Base-by-base conservation (phyloP, 2,113 vertebrate genomes). In the Anolis carolinensis region DNA sequence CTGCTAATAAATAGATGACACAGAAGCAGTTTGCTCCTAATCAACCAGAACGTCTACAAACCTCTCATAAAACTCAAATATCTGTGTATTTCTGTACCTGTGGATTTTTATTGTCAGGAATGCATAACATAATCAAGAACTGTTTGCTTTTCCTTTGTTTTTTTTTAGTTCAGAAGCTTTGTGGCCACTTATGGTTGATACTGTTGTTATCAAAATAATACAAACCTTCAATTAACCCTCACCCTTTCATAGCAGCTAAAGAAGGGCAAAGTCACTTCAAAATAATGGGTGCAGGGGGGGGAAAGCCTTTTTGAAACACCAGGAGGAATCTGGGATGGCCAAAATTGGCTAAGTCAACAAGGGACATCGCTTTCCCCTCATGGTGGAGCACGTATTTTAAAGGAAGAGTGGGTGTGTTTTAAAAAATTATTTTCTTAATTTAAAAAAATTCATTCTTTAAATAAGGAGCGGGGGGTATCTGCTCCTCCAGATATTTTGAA, bases 181-280 rank as follows among this genome's bases (percentile, higher is more conserved):
- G 52, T 59, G 30, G 13, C 14, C 20, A 62, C 27, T 44, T 83
- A 83, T 62, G 44, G 8, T 21, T 5, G n/a, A 27, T 14, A 39
- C 36, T 68, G 4, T 48, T 83, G 34, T 62, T 44, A 75, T 74
- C 74, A 63, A 74, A 83, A 74, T 74, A 62, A 59, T 62, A 83
- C 2, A 9, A 23, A 36, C 13, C 68, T 72, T 72, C 32, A 8
- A 11, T 59, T 72, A 72, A 32, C 23, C 32, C 23, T 72, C 21
- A 9, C 34, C 6, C 5, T 13, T n/a, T 55, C 2, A 62, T 62
- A 62, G 13, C 59, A 62, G 59, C 59, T 62, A 62, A 62, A 62
- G 59, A 62, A 11, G 20, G 39, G 39, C 39, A 44, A 44, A 4
- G 39, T 5, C 39, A 44, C 39, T 44, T 5, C 20, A 34, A 5